Conservation (phyloP, 2,888 invertebrate species). For the Fissipunctia ypsillon region DNA sequence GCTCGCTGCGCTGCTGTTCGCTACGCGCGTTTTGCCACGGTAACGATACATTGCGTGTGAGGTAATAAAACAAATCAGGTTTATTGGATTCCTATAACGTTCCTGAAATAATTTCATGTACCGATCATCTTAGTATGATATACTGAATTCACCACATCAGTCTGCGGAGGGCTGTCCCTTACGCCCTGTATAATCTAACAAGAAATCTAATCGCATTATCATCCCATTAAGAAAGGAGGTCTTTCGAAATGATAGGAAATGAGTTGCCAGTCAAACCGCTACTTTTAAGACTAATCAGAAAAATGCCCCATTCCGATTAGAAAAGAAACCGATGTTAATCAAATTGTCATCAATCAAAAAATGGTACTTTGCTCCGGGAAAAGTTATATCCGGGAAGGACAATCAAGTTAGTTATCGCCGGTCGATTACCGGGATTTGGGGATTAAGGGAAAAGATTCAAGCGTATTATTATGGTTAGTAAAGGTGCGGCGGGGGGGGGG, state of each 20-base stretch:
- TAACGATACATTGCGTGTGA: too few species aligned
- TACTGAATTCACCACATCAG: too few species aligned
- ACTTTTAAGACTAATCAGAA: slow-evolving; percentile 67
- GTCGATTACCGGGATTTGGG: slow-evolving; percentile 55
- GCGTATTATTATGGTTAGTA: slow-evolving; percentile 10
- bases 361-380: slow-evolving; percentile 66
- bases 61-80: too few species aligned
- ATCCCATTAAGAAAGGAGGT: slow-evolving; percentile 35
- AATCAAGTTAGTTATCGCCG: slow-evolving; percentile 73
- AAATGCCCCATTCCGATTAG: slow-evolving; percentile 57
- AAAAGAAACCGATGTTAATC: slow-evolving; percentile 71
- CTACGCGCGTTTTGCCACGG: too few species aligned
- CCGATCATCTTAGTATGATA: too few species aligned
- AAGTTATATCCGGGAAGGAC: slow-evolving; percentile 79
- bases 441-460: slow-evolving; percentile 25
- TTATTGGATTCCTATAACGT: too few species aligned
- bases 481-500: neutral
- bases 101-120: too few species aligned
- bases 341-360: slow-evolving; percentile 76
- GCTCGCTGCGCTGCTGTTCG: too few species aligned
- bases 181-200: neutral
- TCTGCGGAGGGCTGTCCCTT: too few species aligned
- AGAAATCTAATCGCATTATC: slow-evolving; percentile 47
- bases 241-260: slow-evolving; percentile 58
- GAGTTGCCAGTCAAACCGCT: slow-evolving; percentile 43